Conservation (phyloP, 92 coral and sea anemone genomes). For the Hydrozoanthus gracilis region DNA sequence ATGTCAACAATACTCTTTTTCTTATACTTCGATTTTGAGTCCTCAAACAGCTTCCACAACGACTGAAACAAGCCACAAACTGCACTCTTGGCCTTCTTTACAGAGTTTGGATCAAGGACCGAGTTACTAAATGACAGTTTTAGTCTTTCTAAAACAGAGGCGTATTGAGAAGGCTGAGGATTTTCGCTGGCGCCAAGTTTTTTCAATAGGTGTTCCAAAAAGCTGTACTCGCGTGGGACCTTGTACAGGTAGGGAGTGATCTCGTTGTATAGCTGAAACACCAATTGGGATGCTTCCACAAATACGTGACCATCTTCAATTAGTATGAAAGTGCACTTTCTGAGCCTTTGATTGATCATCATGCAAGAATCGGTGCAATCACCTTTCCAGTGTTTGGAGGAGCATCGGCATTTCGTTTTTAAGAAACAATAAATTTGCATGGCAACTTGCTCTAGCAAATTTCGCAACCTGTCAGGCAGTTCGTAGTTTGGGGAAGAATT, state of each 20-base stretch:
- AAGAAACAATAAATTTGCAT: slow-evolving; percentile 65
- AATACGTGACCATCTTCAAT: slow-evolving; percentile 46
- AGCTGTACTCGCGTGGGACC: slow-evolving; percentile 51
- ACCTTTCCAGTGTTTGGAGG: slow-evolving; percentile 5
- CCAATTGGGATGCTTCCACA: slow-evolving; percentile 51
- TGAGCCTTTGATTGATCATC: slow-evolving; percentile 4
- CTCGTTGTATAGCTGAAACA: slow-evolving; percentile 37
- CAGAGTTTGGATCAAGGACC: slow-evolving; percentile 44
- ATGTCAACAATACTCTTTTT: background rate
- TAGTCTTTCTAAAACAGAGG: slow-evolving; percentile 43
- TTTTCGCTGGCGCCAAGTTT: slow-evolving; percentile 54
- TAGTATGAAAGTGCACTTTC: background rate
- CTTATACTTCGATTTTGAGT: background rate
- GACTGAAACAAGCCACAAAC: slow-evolving; percentile 44
- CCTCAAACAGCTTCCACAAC: slow-evolving; percentile 21
- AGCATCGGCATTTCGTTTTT: slow-evolving; percentile 22
- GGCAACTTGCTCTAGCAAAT: slow-evolving; percentile 51
- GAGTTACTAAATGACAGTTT: slow-evolving; percentile 29
- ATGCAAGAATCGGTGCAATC: slow-evolving; percentile 33
- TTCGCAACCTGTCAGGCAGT: slow-evolving; percentile 48
- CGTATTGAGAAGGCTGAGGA: slow-evolving; percentile 41
- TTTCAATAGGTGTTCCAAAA: slow-evolving; percentile 38
- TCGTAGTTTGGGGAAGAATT: slow-evolving; percentile 52
- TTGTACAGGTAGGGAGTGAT: slow-evolving; percentile 53
- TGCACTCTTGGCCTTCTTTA: slow-evolving; percentile 39